Percentiles rank a stretch among this genome's conserved stretches.
Conservation (phyloP, 2,797 vertebrate species). For the Crax fasciolata region DNA sequence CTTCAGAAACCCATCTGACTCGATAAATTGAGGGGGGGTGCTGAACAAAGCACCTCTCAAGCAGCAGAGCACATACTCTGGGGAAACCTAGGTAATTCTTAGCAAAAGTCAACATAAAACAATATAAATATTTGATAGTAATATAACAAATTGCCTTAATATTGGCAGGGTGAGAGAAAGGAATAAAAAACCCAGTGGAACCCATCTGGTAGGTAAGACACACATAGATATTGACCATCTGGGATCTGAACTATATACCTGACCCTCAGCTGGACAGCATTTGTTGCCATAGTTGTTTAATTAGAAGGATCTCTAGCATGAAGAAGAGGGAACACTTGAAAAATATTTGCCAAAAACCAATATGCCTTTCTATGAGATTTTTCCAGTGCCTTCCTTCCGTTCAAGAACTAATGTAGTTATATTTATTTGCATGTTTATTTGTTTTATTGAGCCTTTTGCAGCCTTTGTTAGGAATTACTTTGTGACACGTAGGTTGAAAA, state of each 20-base stretch:
- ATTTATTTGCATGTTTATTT: neutral
- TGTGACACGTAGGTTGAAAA: neutral
- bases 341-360: constrained; percentile 33
- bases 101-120: constrained; percentile 27
- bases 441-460: neutral
- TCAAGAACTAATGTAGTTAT: neutral
- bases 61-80: neutral
- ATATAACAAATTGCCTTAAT: constrained; percentile 66
- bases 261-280: constrained; percentile 59
- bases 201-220: constrained; percentile 72
- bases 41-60: neutral
- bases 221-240: constrained; percentile 47
- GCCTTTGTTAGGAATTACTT: neutral
- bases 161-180: neutral
- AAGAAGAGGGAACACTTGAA: constrained; percentile 26
- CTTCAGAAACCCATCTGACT: neutral
- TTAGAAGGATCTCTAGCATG: constrained; percentile 44
- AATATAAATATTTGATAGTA: constrained; percentile 85
- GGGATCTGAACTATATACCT: constrained; percentile 73
- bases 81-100: neutral
- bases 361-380: neutral
- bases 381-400: neutral
- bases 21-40: neutral
- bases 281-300: constrained; percentile 60
- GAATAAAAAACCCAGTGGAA: constrained; percentile 60